Percentiles rank a stretch among this genome's conserved stretches.
phyloP scores from a whole-genome alignment of 2,113 vertebrate genomes.

The Octodon degus region DNA sequence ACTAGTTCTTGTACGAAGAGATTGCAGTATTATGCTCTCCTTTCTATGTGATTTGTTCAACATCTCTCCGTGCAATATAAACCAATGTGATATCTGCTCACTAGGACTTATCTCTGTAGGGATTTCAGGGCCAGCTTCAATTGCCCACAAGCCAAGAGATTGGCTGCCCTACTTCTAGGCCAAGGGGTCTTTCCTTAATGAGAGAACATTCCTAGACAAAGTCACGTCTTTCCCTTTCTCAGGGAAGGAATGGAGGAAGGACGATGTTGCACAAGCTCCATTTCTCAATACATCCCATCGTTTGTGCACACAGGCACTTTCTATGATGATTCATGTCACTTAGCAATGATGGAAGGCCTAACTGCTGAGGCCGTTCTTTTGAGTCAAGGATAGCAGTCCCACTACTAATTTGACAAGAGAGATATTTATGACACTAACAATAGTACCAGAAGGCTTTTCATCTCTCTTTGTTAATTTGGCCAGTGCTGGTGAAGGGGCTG shows the following conservation, averaged over 20 bases:
- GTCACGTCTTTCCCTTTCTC: slow-evolving; percentile 44
- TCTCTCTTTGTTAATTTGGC: slow-evolving; percentile 6
- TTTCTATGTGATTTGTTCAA: slow-evolving; percentile 69
- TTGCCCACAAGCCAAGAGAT: background rate
- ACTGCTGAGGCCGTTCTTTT: slow-evolving; percentile 59
- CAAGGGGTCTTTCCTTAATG: slow-evolving; percentile 33
- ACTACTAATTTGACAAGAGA: slow-evolving; percentile 62
- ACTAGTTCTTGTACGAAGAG: slow-evolving; percentile 69
- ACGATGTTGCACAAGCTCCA: slow-evolving; percentile 53
- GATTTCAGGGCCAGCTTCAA: slow-evolving; percentile 60
- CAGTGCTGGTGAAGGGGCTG: background rate
- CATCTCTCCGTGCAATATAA: slow-evolving; percentile 46
- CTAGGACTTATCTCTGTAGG: slow-evolving; percentile 55
- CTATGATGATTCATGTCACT: slow-evolving; percentile 71
- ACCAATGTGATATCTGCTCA: slow-evolving; percentile 62
- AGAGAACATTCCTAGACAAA: slow-evolving; percentile 22
- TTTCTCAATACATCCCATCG: slow-evolving; percentile 72
- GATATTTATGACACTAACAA: slow-evolving; percentile 73
- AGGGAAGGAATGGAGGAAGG: background rate
- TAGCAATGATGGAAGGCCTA: slow-evolving; percentile 62
- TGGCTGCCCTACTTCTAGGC: slow-evolving; percentile 28
- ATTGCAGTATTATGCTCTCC: slow-evolving; percentile 69
- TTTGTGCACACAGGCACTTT: slow-evolving; percentile 71
- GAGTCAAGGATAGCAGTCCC: slow-evolving; percentile 70
- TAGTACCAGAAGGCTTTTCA: background rate